Conservation (phyloP, 2,113 vertebrate genomes). For the Hemiscyllium ocellatum region DNA sequence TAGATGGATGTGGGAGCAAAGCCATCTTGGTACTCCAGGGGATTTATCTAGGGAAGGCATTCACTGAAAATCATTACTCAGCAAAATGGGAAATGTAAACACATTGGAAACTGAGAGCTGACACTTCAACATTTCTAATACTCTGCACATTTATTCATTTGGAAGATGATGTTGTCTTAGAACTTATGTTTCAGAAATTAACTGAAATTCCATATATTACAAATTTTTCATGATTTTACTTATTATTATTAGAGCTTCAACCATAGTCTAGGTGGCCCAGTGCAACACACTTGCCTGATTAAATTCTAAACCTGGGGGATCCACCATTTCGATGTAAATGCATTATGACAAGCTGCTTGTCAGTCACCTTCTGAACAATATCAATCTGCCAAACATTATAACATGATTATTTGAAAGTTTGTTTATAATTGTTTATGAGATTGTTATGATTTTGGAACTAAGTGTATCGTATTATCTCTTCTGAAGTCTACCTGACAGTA, state of each 20-base stretch:
- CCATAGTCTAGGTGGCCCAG: neutral
- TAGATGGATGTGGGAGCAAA: too few species aligned
- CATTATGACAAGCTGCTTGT: neutral
- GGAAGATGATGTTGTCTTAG: neutral
- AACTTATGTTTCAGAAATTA: neutral
- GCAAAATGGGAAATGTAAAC: too few species aligned
- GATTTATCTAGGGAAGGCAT: too few species aligned
- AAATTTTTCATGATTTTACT: neutral
- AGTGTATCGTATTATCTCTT: neutral
- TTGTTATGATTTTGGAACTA: neutral
- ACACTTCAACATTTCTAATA: neutral
- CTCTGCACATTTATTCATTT: neutral
- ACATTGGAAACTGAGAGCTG: neutral
- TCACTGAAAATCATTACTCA: too few species aligned
- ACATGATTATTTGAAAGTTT: neutral
- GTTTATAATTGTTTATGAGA: neutral
- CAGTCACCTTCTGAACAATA: neutral
- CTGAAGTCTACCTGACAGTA: neutral
- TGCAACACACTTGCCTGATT: neutral
- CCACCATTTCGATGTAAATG: neutral
- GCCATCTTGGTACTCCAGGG: too few species aligned
- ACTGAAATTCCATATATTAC: neutral
- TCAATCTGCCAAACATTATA: neutral
- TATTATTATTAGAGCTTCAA: neutral
- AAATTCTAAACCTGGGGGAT: neutral